Conservation (phyloP, 92 coral and sea anemone genomes). For the Epizoanthus scotinus region DNA sequence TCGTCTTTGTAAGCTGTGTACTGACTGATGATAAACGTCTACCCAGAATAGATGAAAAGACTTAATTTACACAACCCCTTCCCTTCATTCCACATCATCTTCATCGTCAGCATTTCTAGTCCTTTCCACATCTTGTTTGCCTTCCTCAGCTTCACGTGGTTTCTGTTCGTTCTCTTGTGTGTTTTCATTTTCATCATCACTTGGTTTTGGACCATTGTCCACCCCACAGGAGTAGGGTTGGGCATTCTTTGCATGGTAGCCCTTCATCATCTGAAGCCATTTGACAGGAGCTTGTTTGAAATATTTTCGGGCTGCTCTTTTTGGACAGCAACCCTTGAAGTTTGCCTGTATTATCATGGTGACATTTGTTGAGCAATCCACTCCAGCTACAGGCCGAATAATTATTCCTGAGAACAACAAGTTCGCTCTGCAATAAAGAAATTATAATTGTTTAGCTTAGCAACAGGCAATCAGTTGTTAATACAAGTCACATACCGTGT, state of each 20-base stretch:
- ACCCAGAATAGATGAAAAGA: too few species aligned
- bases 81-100: too few species aligned
- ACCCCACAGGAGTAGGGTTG: background rate
- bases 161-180: background rate
- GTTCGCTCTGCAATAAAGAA: conserved; percentile 11
- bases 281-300: conserved; percentile 25
- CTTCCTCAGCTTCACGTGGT: too few species aligned
- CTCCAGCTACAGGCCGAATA: conserved; percentile 12
- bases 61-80: too few species aligned
- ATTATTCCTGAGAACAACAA: conserved; percentile 20
- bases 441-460: background rate
- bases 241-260: background rate
- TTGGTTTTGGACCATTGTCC: background rate
- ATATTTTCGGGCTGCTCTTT: conserved; percentile 6
- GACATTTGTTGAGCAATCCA: background rate
- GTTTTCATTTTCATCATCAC: conserved; percentile 4
- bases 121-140: too few species aligned
- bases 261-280: conserved; percentile 34
- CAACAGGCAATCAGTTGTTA: too few species aligned
- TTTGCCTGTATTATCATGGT: conserved; percentile 28
- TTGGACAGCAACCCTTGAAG: conserved; percentile 28
- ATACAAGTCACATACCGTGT: too few species aligned
- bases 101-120: too few species aligned
- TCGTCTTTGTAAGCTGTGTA: too few species aligned
- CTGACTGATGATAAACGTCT: too few species aligned